These are phyloP conservation scores for Dryococelus australis DNA, from an alignment of 2,888 invertebrate species.

Conservation along the genomic window DNA sequence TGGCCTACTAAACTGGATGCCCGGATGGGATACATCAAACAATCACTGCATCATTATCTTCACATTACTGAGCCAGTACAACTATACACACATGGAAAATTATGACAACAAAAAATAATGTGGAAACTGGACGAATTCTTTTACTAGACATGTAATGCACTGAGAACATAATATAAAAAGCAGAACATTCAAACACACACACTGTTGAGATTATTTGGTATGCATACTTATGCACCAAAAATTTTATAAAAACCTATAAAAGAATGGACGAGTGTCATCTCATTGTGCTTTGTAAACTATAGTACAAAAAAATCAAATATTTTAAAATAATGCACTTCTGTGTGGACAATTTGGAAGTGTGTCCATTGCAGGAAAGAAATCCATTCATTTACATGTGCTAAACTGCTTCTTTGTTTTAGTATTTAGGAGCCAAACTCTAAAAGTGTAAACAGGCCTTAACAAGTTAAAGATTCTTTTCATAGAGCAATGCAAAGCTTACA, in stretches of 20 bases:
- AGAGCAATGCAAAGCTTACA: background rate
- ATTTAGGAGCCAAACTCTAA: background rate
- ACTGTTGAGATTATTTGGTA: background rate
- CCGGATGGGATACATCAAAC: background rate
- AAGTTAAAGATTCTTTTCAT: background rate
- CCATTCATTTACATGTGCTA: background rate
- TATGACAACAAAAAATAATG: background rate
- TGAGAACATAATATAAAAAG: background rate
- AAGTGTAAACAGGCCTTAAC: background rate
- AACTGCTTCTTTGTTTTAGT: background rate
- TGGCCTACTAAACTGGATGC: background rate
- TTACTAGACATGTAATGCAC: background rate
- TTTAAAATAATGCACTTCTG: conserved; percentile 1
- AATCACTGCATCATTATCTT: background rate
- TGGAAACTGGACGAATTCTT: background rate
- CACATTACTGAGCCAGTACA: background rate
- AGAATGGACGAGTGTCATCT: background rate
- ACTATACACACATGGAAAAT: background rate
- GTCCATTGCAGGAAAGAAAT: background rate
- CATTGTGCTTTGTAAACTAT: background rate
- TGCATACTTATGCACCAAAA: background rate
- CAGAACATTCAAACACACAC: background rate
- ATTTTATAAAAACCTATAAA: conserved; percentile 3
- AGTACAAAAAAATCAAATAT: background rate
- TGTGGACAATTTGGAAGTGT: background rate